Evolutionary conservation across 2,113 vertebrate species (phyloP), one percentile per base, ranked within the genome.

Genomic region (Ascaphus truei): DNA sequence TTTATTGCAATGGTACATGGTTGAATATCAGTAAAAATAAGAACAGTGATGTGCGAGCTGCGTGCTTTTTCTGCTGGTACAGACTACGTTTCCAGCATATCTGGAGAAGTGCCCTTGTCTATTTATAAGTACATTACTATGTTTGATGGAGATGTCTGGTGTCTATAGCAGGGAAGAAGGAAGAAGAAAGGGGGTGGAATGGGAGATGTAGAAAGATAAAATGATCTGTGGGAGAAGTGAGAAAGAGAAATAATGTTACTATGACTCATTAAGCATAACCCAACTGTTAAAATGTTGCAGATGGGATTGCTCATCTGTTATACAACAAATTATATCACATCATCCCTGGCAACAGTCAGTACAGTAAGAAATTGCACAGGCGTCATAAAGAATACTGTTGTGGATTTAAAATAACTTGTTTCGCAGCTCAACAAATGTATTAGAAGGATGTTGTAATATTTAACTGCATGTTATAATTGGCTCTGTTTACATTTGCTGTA

Each of bases 281-380:
- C 34, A 71, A 41, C 33, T 50, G 50, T 47, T 56, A 55, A 36
- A 53, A 45, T 47, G 30, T 56, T 63, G 31, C 37, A 55, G 39
- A 63, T 63, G 30, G 30, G 39, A 27, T 62, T 72, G 56, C 23
- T 55, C 51, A 63, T 72, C 37, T 63, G 59, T 72, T 63, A 63
- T 45, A 23, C 34, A 62, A 26, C 29, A 47, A 63, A 63, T 57
- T 72, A 63, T 72, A 33, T 62, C n/a, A 22, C 29, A 62, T 26
- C 41, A 41, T 55, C 34, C 36, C 22, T 62, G 20, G 25, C 13
- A 71, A 62, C 57, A 53, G 29, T 53, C 23, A 36, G 27, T 56
- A 43, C 29, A 15, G 48, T 72, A 56, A 66, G 34, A 56, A 26
- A 66, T 55, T 43, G 34, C 16, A 33, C 10, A 52, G 15, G 10